Base-by-base conservation (phyloP, 2,797 vertebrate genomes). In the Graptemys geographica region DNA sequence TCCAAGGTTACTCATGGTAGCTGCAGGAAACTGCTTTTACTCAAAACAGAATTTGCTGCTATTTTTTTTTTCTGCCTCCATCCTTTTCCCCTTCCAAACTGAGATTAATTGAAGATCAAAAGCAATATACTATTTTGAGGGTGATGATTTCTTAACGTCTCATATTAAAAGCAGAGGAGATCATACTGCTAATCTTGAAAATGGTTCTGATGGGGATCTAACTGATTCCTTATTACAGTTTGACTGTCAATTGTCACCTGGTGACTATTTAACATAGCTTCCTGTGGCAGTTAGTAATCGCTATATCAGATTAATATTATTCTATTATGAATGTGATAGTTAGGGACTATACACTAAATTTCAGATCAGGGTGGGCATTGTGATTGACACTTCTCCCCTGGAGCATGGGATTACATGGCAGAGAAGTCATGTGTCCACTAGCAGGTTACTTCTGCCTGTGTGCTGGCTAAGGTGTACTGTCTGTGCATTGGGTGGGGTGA, bases 41-140 rank as follows among this genome's bases (percentile, higher is more conserved):
- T 8, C 41, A 47, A 47, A 62, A 41, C 62, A 90, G n/a, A 96
- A 55, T 33, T 88, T 91, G 7, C 33, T 12, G 5, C 80, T 91
- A 87, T 90, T 74, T 47, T 55, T 94, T 80, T 88, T 85, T 55
- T 55, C 78, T 96, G 57, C 74, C 18, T 82, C 88, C 13, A 23
- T 92, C 80, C 59, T 94, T 74, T 56, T 56, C 85, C 47, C 85
- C 52, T 92, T 94, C n/a, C 18, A 82, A 92, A 74, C 74, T 19
- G 78, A 81, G 91, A 87, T 92, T 95, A 96, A 94, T 97, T 93
- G 94, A 82, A 95, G 83, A 95, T 95, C 92, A 97, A 95, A 97
- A 93, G 87, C 59, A 94, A 76, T 76, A 41, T 56, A 1, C 84
- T 69, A 78, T 92, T 94, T 89, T 96, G 95, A 90, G 44, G 47